Base-by-base conservation (phyloP, 2,888 invertebrate genomes). In the Synanthedon myopaeformis region DNA sequence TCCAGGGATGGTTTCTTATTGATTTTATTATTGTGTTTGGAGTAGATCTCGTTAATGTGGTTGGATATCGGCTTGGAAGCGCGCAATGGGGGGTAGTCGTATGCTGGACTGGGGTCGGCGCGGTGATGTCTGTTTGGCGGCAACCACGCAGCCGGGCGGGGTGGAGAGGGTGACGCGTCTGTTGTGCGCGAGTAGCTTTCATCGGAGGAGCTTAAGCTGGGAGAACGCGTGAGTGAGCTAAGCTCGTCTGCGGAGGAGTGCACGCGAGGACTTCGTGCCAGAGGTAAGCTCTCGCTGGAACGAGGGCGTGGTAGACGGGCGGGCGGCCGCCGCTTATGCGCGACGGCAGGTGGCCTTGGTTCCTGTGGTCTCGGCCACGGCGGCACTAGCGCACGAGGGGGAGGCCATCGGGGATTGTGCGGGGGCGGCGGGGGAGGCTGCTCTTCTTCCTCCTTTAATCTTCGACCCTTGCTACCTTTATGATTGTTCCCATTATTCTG, bases 211-310 rank as follows among this genome's bases (percentile, higher is more conserved):
- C 93, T 94, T 59, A 94, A 91, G 69, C 93, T 94, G 0, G 94
- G 94, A 6, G 94, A 94, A 64, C 94, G 92, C 53, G 94, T 94
- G 10, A 94, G 83, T 0, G 94, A 94, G 66, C 94, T 94, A 28
- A 94, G 90, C 75, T 95, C 95, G 70, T 95, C 94, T 1, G 94
- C 94, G 3, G 94, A 95, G 5, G 94, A 94, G 69, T 93, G 92
- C 3, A 91, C 91, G 45, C 92, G 80, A 14, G 90, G 91, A 58
- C 89, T 87, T 50, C 88, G 75, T 3, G 89, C 88, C 17, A 91
- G 87, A 1, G 89, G 89, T 11, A 92, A 71, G 62, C 91, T 92
- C 65, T 92, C 92, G 59, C 92, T 92, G 0, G 92, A 92, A 53
- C 92, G 89, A 54, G 92, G 92, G 49, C 92, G 78, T 35, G 91